A percentile compares a stretch with the other conserved stretches of the same genome.
Evolutionary conservation across 2,888 invertebrate genomes (phyloP).

Genomic region (Drosophila histrio): DNA sequence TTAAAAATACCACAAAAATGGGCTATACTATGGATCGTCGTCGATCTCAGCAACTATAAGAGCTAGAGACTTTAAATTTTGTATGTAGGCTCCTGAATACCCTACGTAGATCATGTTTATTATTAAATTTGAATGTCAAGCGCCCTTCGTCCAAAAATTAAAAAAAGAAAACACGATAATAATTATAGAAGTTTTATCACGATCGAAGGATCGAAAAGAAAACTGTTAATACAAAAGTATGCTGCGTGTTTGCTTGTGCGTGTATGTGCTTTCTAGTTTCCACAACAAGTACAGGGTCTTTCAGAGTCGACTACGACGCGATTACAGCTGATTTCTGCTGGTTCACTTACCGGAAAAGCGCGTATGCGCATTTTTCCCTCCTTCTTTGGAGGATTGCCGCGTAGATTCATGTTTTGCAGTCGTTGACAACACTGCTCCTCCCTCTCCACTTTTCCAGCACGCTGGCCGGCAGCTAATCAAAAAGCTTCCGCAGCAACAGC

Average conservation of each 20-base stretch:
- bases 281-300: not conserved
- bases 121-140: no score
- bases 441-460: constrained; percentile 77
- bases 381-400: constrained; percentile 90
- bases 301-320: not conserved
- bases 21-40: no score
- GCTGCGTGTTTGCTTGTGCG: no score
- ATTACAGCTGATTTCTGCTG: not conserved
- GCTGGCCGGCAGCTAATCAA: constrained; percentile 35
- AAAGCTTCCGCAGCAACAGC: constrained; percentile 20
- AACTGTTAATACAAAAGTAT: not conserved
- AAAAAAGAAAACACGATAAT: no score
- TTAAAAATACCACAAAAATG: no score
- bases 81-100: no score
- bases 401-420: constrained; percentile 81
- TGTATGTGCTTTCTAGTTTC: not conserved
- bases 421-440: constrained; percentile 78
- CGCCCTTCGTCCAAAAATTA: no score
- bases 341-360: constrained; percentile 96
- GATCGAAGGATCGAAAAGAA: no score
- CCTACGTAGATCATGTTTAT: no score
- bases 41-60: no score
- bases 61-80: no score
- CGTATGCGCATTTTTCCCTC: constrained; percentile 99
- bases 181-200: no score